Base-by-base conservation (phyloP, 2,113 vertebrate species). In the Xenopus tropicalis region DNA sequence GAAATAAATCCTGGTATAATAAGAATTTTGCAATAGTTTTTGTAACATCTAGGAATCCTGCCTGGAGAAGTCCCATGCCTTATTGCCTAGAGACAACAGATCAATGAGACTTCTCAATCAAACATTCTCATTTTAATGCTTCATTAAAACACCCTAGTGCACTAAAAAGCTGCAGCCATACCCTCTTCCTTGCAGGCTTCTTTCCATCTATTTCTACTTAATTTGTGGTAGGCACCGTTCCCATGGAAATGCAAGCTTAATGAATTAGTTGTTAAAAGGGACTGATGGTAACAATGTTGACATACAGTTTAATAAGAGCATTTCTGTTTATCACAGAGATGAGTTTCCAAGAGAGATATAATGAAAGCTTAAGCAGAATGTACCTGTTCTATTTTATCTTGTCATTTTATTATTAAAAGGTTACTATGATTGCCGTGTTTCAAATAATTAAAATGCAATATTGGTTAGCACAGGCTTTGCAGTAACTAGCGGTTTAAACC, bases 241-340 rank as follows among this genome's bases (percentile, higher is more conserved):
- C 21, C 51, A 44, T 66, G 62, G 29, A 46, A 66, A 66, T 73
- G 65, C 21, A 21, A 58, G 16, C 65, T 22, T 20, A 56, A 73
- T 66, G 16, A 66, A 24, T 58, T 44, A 16, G 13, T 64, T 46
- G 57, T 66, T 73, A 66, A 65, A 66, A 16, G n/a, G 37, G 25
- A 66, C 46, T 43, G 61, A 56, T 43, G 23, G 22, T 22, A 56
- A 64, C 5, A 65, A 54, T 24, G 25, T 42, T 51, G 24, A 65
- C 70, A 44, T 56, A 37, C 29, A 37, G 29, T 37, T n/a, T 43
- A n/a, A 69, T 37, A 25, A 19, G 61, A 72, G 29, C 23, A 14
- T 48, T 64, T 63, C 25, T 16, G 8, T 57, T 56, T 54, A 44
- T 52, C 42, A 42, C 48, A 6, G 4, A 54, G 48, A 72, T 72